Evolutionary conservation across 2,888 invertebrate genomes (phyloP), one percentile per base, ranked within the genome.

Genomic region (Listrodromus nycthemerus): DNA sequence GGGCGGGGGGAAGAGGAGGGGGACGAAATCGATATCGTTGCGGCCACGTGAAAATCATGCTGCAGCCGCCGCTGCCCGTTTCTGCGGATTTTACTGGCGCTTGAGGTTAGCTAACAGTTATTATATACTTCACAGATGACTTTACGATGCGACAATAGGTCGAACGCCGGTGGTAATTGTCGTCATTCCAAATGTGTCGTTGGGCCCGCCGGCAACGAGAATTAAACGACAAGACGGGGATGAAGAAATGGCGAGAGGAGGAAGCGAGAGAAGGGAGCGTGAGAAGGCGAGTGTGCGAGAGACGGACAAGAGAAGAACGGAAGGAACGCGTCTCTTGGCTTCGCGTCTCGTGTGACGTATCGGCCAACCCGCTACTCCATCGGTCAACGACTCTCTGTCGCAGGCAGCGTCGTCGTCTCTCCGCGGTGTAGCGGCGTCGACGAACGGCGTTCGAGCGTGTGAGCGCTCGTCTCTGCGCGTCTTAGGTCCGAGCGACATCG

Each of bases 1-100:
- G 82, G 84, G n/a, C n/a, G n/a, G n/a, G n/a, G n/a, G n/a, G n/a
- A n/a, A n/a, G n/a, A n/a, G n/a, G n/a, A n/a, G n/a, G n/a, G 82
- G 80, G 83, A 83, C 85, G 86, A 82, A 87, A 91, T 91, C 91
- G 90, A 91, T 90, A 90, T 88, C 87, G 84, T 84, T 83, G 86
- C 86, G 87, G 88, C 89, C 91, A 92, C 91, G 91, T 91, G 91
- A 91, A 90, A 91, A 90, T 89, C 90, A 91, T 86, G 90, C 90
- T 85, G 89, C 84, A 71, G 65, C 73, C 30, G 41, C 45, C 37
- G 19, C 30, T 10, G 73, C 61, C 27, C 41, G 61, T 74, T 52
- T 61, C 61, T 48, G 21, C 45, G 19, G 73, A 45, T 48, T 65
- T 30, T 1, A 50, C 65, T 65, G 24, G 30, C 74, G 61, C 13